Evolutionary conservation across 2,113 vertebrate species (phyloP).

Genomic region (Apodemus speciosus): DNA sequence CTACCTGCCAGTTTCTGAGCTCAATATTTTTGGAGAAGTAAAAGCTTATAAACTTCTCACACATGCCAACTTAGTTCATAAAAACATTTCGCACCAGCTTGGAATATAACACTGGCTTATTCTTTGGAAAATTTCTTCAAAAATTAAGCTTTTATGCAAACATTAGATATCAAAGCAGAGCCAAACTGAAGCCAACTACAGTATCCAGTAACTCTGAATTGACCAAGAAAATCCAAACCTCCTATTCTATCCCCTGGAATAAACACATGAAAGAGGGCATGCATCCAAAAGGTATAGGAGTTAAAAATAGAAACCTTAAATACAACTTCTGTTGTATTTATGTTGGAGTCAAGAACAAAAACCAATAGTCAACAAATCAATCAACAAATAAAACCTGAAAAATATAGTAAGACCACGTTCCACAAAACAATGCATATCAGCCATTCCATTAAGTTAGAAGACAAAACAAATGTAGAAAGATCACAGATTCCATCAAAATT

Average conservation of each 20-base stretch:
- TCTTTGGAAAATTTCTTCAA: conserved; percentile 1
- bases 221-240: not conserved
- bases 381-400: not conserved
- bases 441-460: not conserved
- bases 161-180: not conserved
- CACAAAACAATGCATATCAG: not conserved
- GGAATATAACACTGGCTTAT: not conserved
- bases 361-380: not conserved
- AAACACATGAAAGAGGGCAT: not conserved
- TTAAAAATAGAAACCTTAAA: not conserved
- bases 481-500: not conserved
- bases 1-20: not conserved
- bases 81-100: not conserved
- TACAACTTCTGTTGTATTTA: not conserved
- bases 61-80: not conserved
- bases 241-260: not conserved
- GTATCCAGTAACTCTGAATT: not conserved
- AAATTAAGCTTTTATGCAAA: conserved; percentile 9
- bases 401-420: not conserved
- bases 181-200: not conserved
- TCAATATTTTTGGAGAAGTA: conserved; percentile 21
- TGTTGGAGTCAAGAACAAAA: not conserved
- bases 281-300: not conserved
- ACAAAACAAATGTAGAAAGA: not conserved
- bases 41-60: conserved; percentile 10